Evolutionary conservation across 2,113 vertebrate genomes (phyloP), one percentile per base, ranked within the genome.

Genomic region (Chinchilla lanigera): DNA sequence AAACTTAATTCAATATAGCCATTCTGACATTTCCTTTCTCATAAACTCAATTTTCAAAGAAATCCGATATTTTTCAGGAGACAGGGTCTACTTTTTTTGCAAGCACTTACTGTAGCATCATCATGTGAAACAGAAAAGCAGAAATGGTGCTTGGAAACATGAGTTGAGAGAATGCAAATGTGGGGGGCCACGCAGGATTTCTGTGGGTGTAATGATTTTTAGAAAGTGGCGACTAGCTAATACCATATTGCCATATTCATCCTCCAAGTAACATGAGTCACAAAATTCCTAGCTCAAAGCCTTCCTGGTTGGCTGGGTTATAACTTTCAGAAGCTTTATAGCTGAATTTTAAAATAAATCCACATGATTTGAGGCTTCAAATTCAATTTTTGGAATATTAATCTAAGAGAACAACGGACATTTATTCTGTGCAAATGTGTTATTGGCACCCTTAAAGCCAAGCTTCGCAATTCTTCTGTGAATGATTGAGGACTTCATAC

Each of bases 261-360:
- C 54, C 87, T 92, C 1, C 0, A 2, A 90, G 81, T 52, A 93
- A 28, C 63, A 61, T 22, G 14, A 93, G 20, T 61, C 69, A 73
- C 94, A 97, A 82, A 92, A 86, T 88, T 90, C 71, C 47, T 41
- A 95, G 85, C 85, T 95, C n/a, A 56, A 81, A 95, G 30, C 16
- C 38, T 90, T 96, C 44, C 41, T 90, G 41, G 30, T 86, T 88
- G 73, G 12, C 75, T 97, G 75, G 26, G 38, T 94, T 92, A 75
- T 88, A 90, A 95, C 71, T 71, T 60, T 82, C 38, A 35, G 54
- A 94, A 97, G 65, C 28, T 96, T 86, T 96, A 96, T 67, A 95
- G 87, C 69, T 96, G 88, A 96, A 96, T 85, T 95, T 90, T 69
- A 90, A 96, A 98, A 97, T 96, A 97, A 97, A 97, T 94, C 90